Percentiles rank a stretch among this genome's conserved stretches.
Conservation (phyloP, 1,140 invertebrate species). For the Pachypsylla venusta region DNA sequence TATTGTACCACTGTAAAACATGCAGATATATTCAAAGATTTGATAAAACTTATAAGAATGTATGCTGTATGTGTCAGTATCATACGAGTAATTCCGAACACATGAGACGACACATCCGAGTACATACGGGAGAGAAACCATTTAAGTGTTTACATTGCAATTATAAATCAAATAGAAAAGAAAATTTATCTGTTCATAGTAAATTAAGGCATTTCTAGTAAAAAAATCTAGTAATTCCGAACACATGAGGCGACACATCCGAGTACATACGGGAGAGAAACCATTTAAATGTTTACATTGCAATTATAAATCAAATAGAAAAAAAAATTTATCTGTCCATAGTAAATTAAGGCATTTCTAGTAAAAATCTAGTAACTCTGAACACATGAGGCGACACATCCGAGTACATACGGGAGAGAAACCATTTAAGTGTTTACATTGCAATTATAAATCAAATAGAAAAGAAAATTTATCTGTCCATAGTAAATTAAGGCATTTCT, state of each 20-base stretch:
- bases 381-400: not conserved
- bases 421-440: not conserved
- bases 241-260: not conserved
- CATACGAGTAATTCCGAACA: not conserved
- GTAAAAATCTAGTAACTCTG: not conserved
- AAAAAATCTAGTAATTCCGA: not conserved
- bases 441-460: not conserved
- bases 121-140: not conserved
- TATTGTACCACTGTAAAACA: not conserved
- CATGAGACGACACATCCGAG: not conserved
- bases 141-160: not conserved
- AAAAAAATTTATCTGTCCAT: not conserved
- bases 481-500: not conserved
- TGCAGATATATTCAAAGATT: not conserved
- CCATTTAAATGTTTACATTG: not conserved
- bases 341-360: not conserved
- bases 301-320: not conserved
- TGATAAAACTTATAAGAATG: not conserved
- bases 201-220: not conserved
- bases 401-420: not conserved
- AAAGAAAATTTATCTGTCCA: not conserved
- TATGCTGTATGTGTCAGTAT: not conserved
- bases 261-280: not conserved
- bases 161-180: not conserved
- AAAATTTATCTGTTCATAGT: not conserved